Evolutionary conservation across 2,888 invertebrate species (phyloP), one percentile per base, ranked within the genome.

Genomic region (Drosophila nigritarsus): DNA sequence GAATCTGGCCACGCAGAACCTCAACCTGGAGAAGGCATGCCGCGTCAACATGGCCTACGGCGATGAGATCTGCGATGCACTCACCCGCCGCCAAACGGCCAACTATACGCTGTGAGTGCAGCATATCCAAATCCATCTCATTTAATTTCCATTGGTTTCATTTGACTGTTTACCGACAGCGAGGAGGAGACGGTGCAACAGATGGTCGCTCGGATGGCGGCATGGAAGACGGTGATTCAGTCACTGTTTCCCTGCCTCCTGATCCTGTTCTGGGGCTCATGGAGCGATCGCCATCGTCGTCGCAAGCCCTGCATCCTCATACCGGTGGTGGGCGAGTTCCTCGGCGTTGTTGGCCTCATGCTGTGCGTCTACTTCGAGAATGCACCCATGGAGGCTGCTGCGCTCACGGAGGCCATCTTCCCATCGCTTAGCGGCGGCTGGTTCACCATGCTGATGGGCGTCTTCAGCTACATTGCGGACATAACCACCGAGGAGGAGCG

Each of bases 401-500:
- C 96, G 0, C 94, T 97, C 7, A 95, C 96, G 1, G 97, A 97
- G 92, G 96, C 96, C 0, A 94, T 97, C 76, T 97, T 97, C 92
- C 97, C 97, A 3, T 97, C 97, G 0, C 90, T 97, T 9, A 96
- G 97, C 1, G 93, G 97, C 13, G 97, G 97, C 11, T 97, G 97
- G 97, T 97, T 97, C 91, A 97, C 97, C 36, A 97, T 97, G 97
- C 96, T 97, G 85, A 97, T 97, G 97, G 97, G 97, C 27, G 96
- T 97, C 78, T 97, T 98, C 93, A 97, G 97, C 93, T 98, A 98
- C 91, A 96, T 98, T 69, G 97, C 96, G 2, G 97, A 98, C 91
- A 96, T 97, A 20, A 97, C 98, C 4, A 96, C 96, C 3, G 95
- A 96, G 75, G 96, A 97, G 92, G 96, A 96, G 83, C 95, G 98